phyloP scores from a whole-genome alignment of 1,140 invertebrate species.

The Helicoverpa zea region DNA sequence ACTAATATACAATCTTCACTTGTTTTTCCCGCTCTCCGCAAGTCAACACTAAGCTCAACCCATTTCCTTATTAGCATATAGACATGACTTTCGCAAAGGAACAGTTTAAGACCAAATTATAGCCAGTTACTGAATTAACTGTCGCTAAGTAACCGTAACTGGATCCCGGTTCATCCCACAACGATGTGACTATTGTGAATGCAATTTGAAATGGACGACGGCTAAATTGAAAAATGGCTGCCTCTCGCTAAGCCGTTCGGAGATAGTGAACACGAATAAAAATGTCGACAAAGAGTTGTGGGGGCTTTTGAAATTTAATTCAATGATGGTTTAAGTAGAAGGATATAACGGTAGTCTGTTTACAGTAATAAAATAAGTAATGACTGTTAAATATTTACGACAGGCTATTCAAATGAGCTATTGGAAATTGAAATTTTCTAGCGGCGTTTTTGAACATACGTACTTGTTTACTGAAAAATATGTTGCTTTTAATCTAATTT shows the following conservation, averaged over 20 bases:
- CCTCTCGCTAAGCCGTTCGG: background rate
- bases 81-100: constrained; percentile 25
- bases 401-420: background rate
- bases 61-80: constrained; percentile 41
- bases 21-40: background rate
- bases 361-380: constrained; percentile 13
- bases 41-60: background rate
- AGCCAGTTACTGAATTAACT: constrained; percentile 24
- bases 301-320: background rate
- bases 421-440: background rate
- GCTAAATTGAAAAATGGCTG: constrained; percentile 47
- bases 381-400: background rate
- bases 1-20: too few species aligned
- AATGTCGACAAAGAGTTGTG: constrained; percentile 14
- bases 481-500: too few species aligned
- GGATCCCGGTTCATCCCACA: constrained; percentile 10
- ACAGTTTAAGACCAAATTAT: constrained; percentile 24
- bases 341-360: background rate
- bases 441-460: too few species aligned
- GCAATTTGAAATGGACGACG: constrained; percentile 45
- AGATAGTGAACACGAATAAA: constrained; percentile 17
- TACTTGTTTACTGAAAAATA: too few species aligned
- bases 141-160: constrained; percentile 23
- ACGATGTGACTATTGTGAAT: constrained; percentile 23
- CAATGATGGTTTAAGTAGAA: background rate